Conservation (phyloP, 2,113 vertebrate genomes). For the Vicugna pacos region DNA sequence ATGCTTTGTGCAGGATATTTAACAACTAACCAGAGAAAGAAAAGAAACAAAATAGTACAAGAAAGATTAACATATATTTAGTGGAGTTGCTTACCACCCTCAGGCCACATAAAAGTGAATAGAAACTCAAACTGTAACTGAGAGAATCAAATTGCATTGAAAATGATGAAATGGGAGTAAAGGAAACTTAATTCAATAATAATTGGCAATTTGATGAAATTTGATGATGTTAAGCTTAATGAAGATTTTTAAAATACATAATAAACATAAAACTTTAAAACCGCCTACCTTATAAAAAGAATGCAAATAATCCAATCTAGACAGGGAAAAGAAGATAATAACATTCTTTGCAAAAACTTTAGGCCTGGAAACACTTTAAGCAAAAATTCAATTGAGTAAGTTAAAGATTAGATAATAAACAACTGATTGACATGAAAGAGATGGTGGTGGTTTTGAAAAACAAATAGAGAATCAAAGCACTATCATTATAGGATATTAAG, state of each 20-base stretch:
- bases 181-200: neutral
- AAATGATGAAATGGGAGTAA: neutral
- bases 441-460: neutral
- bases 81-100: neutral
- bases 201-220: neutral
- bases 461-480: neutral
- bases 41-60: neutral
- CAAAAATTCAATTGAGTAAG: neutral
- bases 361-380: neutral
- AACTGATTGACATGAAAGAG: neutral
- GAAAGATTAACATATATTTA: neutral
- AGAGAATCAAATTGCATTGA: neutral
- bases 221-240: neutral
- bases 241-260: neutral
- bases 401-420: neutral
- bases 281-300: neutral
- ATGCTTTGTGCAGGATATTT: neutral
- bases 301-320: neutral
- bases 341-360: neutral
- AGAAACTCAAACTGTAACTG: neutral
- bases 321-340: rapidly evolving
- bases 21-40: neutral
- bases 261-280: neutral
- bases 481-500: neutral
- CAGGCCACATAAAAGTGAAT: neutral